A percentile compares a stretch with the other conserved stretches of the same genome.
Conservation (phyloP, 2,797 vertebrate species). For the Cryptoblepharus egeriae region DNA sequence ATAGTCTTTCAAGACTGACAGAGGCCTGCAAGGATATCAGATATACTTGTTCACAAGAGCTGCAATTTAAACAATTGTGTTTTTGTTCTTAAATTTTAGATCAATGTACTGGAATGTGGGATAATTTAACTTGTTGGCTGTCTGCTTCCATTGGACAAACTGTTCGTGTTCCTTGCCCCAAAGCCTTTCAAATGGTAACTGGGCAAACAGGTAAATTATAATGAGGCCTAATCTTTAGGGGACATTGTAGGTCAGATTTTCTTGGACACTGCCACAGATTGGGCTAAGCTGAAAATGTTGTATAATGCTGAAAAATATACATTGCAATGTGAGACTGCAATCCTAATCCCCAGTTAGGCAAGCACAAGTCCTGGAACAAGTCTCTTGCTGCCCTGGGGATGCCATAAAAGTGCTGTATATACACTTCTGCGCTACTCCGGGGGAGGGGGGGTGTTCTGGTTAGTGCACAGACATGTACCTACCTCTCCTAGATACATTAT, state of each 20-base stretch:
- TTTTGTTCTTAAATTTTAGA: not conserved
- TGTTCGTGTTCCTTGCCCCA: slow-evolving; percentile 80
- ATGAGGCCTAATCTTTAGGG: not conserved
- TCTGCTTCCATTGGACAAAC: slow-evolving; percentile 78
- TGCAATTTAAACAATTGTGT: slow-evolving; percentile 23
- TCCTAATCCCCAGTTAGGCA: too few relatives aligned
- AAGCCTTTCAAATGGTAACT: slow-evolving; percentile 78
- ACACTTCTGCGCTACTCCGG: too few relatives aligned
- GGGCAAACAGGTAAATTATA: slow-evolving; percentile 80
- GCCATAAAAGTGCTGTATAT: too few relatives aligned
- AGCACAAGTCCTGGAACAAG: too few relatives aligned
- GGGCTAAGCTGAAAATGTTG: not conserved
- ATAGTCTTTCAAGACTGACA: too few relatives aligned
- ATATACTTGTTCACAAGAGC: not conserved
- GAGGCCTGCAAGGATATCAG: not conserved
- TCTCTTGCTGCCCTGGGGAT: too few relatives aligned
- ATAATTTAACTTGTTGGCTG: slow-evolving; percentile 88
- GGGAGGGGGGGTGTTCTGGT: too few relatives aligned
- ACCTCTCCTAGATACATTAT: too few relatives aligned
- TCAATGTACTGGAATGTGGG: slow-evolving; percentile 84
- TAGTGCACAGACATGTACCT: too few relatives aligned
- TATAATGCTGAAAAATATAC: not conserved
- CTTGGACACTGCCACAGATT: not conserved
- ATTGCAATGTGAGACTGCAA: too few relatives aligned
- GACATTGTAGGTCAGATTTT: not conserved